Conservation (phyloP, 2,797 vertebrate species). For the Enteromius anoplus region DNA sequence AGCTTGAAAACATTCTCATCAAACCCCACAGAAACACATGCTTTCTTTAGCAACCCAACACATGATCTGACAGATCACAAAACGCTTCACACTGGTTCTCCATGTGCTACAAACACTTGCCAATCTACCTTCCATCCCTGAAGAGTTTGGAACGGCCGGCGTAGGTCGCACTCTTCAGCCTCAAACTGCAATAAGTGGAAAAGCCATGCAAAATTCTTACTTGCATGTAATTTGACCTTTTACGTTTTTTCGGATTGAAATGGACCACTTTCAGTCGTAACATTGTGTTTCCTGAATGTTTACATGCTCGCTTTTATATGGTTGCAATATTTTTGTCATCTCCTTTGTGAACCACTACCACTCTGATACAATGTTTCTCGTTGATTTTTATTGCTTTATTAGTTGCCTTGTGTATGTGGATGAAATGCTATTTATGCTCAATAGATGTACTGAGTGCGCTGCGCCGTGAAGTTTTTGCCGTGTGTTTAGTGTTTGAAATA, state of each 20-base stretch:
- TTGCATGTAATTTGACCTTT: constrained; percentile 48
- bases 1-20: constrained; percentile 15
- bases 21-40: constrained; percentile 12
- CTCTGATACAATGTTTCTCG: constrained; percentile 42
- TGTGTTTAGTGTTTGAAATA: constrained; percentile 46
- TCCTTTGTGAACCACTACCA: constrained; percentile 37
- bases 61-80: not conserved
- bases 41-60: constrained; percentile 32
- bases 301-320: constrained; percentile 15
- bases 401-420: constrained; percentile 28
- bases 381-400: constrained; percentile 26
- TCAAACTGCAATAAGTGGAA: constrained; percentile 60
- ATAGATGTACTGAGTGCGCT: constrained; percentile 31
- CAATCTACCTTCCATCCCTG: not conserved
- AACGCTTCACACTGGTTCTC: constrained; percentile 20
- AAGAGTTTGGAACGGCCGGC: not conserved
- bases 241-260: constrained; percentile 3
- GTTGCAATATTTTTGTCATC: constrained; percentile 7
- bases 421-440: constrained; percentile 15
- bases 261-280: not conserved
- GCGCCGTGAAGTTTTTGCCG: constrained; percentile 35
- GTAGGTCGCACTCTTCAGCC: constrained; percentile 9
- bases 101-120: constrained; percentile 11
- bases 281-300: constrained; percentile 41
- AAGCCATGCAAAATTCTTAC: constrained; percentile 52